A percentile compares a stretch with the other conserved stretches of the same genome.
phyloP scores from a whole-genome alignment of 2,888 invertebrate genomes.

The Leptinotarsa tumamoca region DNA sequence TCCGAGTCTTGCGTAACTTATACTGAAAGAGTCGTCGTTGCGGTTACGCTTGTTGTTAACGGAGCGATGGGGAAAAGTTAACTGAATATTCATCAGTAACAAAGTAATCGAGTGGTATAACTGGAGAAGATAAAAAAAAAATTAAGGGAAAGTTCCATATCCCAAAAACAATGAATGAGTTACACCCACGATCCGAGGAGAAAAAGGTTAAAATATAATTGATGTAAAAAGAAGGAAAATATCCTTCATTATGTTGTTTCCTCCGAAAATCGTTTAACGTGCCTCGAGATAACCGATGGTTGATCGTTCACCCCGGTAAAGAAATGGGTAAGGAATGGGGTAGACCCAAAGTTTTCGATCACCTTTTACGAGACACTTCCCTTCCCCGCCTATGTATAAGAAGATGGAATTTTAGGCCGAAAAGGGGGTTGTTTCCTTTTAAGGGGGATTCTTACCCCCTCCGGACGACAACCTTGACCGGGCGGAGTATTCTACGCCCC shows the following conservation, averaged over 20 bases:
- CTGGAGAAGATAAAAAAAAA: neutral
- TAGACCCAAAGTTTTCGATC: too few relatives aligned
- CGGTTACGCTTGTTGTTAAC: neutral
- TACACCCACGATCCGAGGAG: neutral
- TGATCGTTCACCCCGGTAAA: neutral
- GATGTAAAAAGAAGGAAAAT: neutral
- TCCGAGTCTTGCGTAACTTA: neutral
- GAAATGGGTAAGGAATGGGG: neutral
- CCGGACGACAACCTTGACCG: too few relatives aligned
- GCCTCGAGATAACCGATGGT: neutral
- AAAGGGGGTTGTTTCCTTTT: too few relatives aligned
- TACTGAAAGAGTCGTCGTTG: neutral
- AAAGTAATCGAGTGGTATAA: neutral
- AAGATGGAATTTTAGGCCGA: too few relatives aligned
- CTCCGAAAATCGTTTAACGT: neutral
- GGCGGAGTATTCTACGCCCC: too few relatives aligned
- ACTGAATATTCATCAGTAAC: neutral
- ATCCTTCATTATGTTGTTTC: neutral
- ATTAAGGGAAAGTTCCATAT: neutral
- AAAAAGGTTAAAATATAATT: neutral
- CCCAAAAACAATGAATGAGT: neutral
- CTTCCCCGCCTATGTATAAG: too few relatives aligned
- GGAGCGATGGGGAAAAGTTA: slow-evolving; percentile 2
- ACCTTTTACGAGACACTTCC: too few relatives aligned
- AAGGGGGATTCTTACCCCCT: too few relatives aligned